Base-by-base conservation (phyloP, 1,140 invertebrate species). In the Stegodyphus mimosarum region DNA sequence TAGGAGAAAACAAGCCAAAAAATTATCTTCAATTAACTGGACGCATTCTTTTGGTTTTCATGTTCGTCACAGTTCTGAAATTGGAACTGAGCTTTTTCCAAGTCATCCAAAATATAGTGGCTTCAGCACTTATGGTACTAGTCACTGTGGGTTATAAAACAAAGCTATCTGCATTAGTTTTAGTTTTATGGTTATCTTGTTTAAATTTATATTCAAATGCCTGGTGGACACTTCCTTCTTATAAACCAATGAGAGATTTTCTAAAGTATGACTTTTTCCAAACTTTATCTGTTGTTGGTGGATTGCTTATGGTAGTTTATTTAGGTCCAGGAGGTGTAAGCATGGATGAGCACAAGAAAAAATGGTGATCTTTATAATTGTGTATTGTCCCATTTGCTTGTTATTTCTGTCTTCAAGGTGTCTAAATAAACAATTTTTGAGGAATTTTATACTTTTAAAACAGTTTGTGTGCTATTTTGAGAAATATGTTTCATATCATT, bases 181-280 rank as follows among this genome's bases (percentile, higher is more conserved):
- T 99, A 63, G 98, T 99, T 50, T 89, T 96, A 6, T 94, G 99
- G 92, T 92, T 99, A 7, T 94, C 95, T 9, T 92, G 94, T 53
- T 93, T 99, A 83, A 89, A 89, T 78, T 93, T 99, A 88, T 99
- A 98, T 90, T 95, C 99, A 90, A 99, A 99, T 91, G 96, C 96
- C 67, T 99, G 96, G 95, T 99, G 99, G 99, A 94, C 93, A 84
- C 95, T 99, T 90, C 97, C 98, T 5, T 93, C 95, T 7, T 95
- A 99, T 90, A 97, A 97, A 89, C 96, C 98, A 17, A 94, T 99
- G 87, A 93, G 98, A 90, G 99, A 99, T 92, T 99, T 99, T 92
- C 94, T 99, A 69, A 99, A 99, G 93, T 99, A 99, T 90, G 99
- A 99, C 91, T 99, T 99, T 93, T 99, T 99, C 95, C 93, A 99